Conservation (phyloP, 2,888 invertebrate species). For the Chrysotoxum bicinctum region DNA sequence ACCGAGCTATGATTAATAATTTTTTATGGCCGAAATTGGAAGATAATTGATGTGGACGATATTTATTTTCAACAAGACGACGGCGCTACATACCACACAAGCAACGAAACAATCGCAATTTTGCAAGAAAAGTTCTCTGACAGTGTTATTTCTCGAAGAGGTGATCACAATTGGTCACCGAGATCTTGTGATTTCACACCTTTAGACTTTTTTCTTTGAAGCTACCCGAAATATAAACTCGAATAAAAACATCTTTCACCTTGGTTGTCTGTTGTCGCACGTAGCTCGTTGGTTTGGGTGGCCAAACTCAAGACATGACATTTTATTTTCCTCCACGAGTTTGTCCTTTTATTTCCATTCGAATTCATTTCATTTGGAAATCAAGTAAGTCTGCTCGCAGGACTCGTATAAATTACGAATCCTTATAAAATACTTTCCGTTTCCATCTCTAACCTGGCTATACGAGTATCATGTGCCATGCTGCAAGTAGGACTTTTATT, state of each 20-base stretch:
- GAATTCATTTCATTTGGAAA: constrained; percentile 60
- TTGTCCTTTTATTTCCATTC: constrained; percentile 64
- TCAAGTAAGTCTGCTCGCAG: constrained; percentile 36
- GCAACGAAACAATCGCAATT: no score
- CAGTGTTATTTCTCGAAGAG: no score
- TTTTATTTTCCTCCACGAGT: constrained; percentile 46
- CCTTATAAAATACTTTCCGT: constrained; percentile 24
- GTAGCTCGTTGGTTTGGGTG: constrained; percentile 39
- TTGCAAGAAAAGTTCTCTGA: no score
- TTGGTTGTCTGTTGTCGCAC: constrained; percentile 52
- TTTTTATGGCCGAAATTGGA: no score
- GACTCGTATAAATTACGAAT: constrained; percentile 64
- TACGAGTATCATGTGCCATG: constrained; percentile 29
- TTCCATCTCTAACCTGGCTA: not conserved
- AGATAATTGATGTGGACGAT: no score
- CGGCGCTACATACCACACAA: no score
- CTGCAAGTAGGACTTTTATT: constrained; percentile 51
- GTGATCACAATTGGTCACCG: no score
- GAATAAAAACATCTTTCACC: constrained; percentile 67
- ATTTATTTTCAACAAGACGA: no score
- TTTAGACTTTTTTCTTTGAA: no score
- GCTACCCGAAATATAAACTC: no score
- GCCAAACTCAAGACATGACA: constrained; percentile 63
- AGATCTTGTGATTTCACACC: no score
- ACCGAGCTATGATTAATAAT: no score